Evolutionary conservation across 2,888 invertebrate species (phyloP).

Genomic region (Phasia obesa): DNA sequence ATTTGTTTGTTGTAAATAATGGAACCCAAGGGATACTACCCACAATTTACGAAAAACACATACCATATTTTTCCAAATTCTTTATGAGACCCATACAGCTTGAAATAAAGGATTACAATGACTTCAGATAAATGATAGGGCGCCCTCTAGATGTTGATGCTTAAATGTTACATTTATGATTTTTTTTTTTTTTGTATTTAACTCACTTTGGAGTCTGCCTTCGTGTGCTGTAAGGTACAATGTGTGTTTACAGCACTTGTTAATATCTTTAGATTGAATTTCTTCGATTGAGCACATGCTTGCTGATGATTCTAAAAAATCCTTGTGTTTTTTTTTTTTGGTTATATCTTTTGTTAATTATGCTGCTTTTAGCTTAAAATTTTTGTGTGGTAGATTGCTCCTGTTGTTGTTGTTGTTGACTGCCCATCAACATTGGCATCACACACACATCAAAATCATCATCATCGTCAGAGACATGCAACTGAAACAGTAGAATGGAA

Average conservation of each 20-base stretch:
- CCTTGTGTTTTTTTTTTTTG: constrained; percentile 36
- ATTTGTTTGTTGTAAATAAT: no score
- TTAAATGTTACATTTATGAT: no score
- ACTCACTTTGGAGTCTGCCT: background rate
- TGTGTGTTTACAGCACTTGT: constrained; percentile 45
- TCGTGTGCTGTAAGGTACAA: background rate
- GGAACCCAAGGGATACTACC: no score
- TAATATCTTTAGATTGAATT: constrained; percentile 68
- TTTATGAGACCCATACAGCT: no score
- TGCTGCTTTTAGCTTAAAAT: constrained; percentile 29
- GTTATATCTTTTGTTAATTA: constrained; percentile 28
- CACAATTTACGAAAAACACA: no score
- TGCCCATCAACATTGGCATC: constrained; percentile 57
- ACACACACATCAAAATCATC: constrained; percentile 50
- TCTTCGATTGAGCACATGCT: constrained; percentile 64
- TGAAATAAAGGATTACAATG: no score
- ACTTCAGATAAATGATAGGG: no score
- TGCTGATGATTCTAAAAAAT: constrained; percentile 49
- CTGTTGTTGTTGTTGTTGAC: constrained; percentile 9
- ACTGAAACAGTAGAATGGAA: constrained; percentile 51
- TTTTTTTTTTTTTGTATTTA: background rate
- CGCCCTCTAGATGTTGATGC: no score
- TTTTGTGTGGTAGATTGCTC: constrained; percentile 21
- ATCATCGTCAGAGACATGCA: constrained; percentile 52
- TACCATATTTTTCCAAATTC: no score